phyloP scores from a whole-genome alignment of 2,113 vertebrate species.

The Cettia cetti region DNA sequence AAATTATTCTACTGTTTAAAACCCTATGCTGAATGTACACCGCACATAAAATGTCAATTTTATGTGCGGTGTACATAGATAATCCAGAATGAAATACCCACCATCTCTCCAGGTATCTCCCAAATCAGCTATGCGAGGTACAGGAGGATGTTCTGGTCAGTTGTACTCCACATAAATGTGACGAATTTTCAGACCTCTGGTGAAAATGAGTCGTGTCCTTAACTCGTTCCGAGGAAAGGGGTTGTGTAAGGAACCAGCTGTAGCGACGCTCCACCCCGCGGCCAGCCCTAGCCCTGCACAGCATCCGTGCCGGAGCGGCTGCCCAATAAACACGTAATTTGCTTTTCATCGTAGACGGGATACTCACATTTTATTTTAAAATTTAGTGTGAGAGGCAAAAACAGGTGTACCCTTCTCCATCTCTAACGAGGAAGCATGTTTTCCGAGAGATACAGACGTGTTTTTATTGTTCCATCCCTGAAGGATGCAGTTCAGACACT shows the following conservation, averaged over 20 bases:
- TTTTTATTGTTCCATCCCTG: neutral
- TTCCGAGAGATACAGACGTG: fast-evolving
- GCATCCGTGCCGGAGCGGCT: neutral
- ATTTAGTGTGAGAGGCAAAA: neutral
- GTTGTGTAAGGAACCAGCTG: neutral
- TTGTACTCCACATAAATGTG: neutral
- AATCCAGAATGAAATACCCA: neutral
- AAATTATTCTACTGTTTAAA: neutral
- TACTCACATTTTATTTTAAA: neutral
- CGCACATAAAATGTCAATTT: neutral
- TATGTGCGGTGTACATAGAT: too few species aligned
- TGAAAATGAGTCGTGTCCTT: fast-evolving
- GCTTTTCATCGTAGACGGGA: neutral
- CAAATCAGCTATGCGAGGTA: neutral
- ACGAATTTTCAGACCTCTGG: neutral
- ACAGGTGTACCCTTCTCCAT: neutral
- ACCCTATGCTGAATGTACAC: neutral
- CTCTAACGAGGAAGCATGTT: neutral
- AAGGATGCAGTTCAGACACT: neutral
- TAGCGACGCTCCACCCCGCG: conserved; percentile 51
- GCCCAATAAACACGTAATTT: neutral
- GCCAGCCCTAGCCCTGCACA: neutral
- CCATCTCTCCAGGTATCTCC: neutral
- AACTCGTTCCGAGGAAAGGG: too few species aligned
- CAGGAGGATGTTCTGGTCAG: neutral